phyloP scores from a whole-genome alignment of 53 echinoderm and acorn worm genomes.

The Hippasteria phrygiana region DNA sequence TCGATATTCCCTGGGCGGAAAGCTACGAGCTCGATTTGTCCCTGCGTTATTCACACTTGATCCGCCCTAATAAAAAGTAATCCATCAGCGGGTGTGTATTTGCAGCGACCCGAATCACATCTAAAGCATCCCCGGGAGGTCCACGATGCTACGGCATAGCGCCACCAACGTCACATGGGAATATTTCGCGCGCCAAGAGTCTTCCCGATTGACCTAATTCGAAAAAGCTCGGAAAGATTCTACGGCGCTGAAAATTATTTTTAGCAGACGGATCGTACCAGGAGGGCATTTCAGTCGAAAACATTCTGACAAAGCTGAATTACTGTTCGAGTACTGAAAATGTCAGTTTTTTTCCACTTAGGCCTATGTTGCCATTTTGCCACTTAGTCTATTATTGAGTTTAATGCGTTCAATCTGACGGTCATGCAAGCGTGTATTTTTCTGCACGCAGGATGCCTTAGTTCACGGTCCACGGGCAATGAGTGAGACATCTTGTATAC shows the following conservation, averaged over 20 bases:
- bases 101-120: constrained; percentile 41
- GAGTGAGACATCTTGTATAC: too few species aligned
- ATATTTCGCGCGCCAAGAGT: constrained; percentile 2
- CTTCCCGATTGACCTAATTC: constrained; percentile 1
- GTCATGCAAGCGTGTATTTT: too few species aligned
- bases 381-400: too few species aligned
- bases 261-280: not conserved
- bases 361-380: too few species aligned
- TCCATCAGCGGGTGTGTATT: constrained; percentile 38
- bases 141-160: constrained; percentile 12
- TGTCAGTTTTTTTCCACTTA: too few species aligned
- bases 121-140: constrained; percentile 22
- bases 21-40: not conserved
- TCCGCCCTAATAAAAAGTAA: not conserved
- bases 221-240: not conserved
- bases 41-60: not conserved
- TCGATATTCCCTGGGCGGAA: not conserved
- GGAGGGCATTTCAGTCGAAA: not conserved
- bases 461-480: too few species aligned
- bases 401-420: too few species aligned
- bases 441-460: too few species aligned
- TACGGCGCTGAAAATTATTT: not conserved
- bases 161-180: constrained; percentile 56
- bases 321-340: not conserved
- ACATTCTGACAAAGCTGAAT: not conserved